Conservation (phyloP, 2,888 invertebrate species). For the Stramonita haemastoma region DNA sequence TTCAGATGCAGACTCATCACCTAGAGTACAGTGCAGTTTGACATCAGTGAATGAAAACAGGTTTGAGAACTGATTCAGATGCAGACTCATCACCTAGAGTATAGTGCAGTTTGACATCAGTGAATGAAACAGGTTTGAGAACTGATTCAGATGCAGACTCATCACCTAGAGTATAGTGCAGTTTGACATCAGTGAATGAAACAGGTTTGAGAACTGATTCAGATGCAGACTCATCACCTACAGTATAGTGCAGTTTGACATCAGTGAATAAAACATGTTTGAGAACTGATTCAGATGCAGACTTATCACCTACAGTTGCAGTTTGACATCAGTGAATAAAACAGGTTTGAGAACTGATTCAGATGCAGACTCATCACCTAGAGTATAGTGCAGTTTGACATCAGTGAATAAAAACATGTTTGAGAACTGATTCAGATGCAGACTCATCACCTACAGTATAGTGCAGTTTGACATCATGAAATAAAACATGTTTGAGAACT, state of each 20-base stretch:
- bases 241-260: not conserved
- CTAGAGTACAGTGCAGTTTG: conserved; percentile 22
- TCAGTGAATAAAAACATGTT: too few relatives aligned
- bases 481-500: too few relatives aligned
- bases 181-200: too few relatives aligned
- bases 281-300: conserved; percentile 80
- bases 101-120: not conserved
- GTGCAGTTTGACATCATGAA: too few relatives aligned
- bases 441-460: conserved; percentile 79
- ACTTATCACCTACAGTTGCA: conserved; percentile 78
- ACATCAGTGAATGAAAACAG: too few relatives aligned
- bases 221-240: conserved; percentile 84
- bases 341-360: too few relatives aligned
- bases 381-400: not conserved
- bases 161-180: conserved; percentile 27
- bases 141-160: conserved; percentile 84
- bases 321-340: too few relatives aligned
- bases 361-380: conserved; percentile 84
- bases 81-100: conserved; percentile 82
- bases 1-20: conserved; percentile 84
- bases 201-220: too few relatives aligned
- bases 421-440: conserved; percentile 79
- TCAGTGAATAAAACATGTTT: too few relatives aligned
- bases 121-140: too few relatives aligned
- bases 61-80: too few relatives aligned